Conservation (phyloP, 2,113 vertebrate species). For the Rattus norvegicus region DNA sequence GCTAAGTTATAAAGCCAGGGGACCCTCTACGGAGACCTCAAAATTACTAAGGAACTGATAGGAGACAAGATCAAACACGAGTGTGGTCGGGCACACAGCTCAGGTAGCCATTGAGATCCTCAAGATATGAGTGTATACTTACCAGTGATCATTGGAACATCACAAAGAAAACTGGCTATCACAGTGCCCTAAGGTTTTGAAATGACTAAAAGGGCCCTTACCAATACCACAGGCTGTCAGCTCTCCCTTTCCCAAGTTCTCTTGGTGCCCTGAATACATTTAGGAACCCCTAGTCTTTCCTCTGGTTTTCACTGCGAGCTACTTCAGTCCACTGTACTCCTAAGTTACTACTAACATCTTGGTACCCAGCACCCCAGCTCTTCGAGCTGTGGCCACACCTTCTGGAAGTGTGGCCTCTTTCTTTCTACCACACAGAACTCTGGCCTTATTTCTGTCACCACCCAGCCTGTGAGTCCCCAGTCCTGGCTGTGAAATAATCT, state of each 20-base stretch:
- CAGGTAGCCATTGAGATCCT: background rate
- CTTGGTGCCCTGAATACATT: background rate
- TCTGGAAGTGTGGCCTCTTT: fast-evolving
- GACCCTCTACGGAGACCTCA: background rate
- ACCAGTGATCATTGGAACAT: background rate
- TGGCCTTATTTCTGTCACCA: background rate
- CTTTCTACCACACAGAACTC: background rate
- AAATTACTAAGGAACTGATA: background rate
- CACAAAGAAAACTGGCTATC: background rate
- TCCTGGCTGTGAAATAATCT: conserved; percentile 10
- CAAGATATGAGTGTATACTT: background rate
- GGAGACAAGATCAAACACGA: background rate
- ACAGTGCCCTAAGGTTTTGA: background rate
- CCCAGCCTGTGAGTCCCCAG: background rate
- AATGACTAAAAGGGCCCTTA: background rate
- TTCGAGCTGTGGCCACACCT: fast-evolving
- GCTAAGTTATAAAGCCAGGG: background rate
- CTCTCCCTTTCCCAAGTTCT: background rate
- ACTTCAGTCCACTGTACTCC: background rate
- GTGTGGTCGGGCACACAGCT: background rate
- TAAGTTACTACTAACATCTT: background rate
- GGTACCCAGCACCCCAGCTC: background rate
- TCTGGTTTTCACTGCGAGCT: background rate
- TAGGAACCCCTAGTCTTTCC: too few relatives aligned
- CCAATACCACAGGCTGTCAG: too few relatives aligned